These are phyloP conservation scores for Caranx ignobilis DNA, from an alignment of 2,113 vertebrate species.

Conservation along the genomic window DNA sequence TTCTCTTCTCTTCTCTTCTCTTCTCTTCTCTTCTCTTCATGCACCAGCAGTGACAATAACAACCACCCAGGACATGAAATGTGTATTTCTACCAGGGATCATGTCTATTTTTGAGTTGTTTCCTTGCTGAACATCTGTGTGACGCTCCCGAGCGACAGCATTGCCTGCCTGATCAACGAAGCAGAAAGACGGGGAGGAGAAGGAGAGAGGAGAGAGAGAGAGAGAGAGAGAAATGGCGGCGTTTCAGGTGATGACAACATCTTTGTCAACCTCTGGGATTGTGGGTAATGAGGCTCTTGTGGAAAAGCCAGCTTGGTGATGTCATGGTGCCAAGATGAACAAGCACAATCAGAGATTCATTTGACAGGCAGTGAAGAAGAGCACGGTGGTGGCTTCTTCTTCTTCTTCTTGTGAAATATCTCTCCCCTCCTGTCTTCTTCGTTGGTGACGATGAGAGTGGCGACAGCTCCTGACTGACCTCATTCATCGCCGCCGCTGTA, in stretches of 20 bases:
- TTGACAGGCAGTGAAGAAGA: constrained; percentile 40
- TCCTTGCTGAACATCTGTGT: constrained; percentile 66
- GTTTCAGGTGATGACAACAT: constrained; percentile 52
- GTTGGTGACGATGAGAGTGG: background rate
- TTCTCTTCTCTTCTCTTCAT: constrained; percentile 10
- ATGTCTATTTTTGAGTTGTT: constrained; percentile 63
- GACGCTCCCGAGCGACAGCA: constrained; percentile 60
- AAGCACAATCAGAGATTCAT: constrained; percentile 53
- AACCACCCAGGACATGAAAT: constrained; percentile 37
- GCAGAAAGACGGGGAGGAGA: constrained; percentile 38
- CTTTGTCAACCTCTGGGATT: constrained; percentile 57
- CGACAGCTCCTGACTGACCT: constrained; percentile 46
- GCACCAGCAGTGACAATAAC: constrained; percentile 41
- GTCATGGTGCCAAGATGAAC: constrained; percentile 42
- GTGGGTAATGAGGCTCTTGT: constrained; percentile 65
- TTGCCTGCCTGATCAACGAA: constrained; percentile 35
- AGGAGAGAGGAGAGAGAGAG: background rate
- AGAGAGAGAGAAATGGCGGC: constrained; percentile 12
- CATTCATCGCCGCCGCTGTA: background rate
- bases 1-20: background rate
- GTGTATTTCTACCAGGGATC: constrained; percentile 44
- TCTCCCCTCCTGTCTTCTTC: constrained; percentile 24
- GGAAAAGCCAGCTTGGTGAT: constrained; percentile 45
- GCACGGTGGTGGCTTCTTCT: background rate
- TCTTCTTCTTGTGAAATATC: background rate